Percentiles rank a stretch among this genome's conserved stretches.
These are phyloP conservation scores for Polyergus mexicanus DNA, from an alignment of 1,140 invertebrate genomes.

Conservation along the genomic window DNA sequence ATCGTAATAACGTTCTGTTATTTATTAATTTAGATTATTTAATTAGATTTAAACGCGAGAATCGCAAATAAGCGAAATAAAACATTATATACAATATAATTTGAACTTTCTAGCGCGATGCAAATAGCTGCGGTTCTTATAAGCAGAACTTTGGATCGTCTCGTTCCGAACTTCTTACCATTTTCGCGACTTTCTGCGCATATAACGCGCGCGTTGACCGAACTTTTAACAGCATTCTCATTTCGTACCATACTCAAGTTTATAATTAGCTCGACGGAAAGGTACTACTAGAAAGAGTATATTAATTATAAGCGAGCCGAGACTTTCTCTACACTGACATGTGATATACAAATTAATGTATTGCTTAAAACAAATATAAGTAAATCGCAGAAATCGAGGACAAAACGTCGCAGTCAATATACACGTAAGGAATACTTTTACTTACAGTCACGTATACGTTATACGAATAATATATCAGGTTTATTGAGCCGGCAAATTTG, in stretches of 20 bases:
- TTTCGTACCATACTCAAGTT: slow-evolving; percentile 54
- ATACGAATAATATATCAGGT: not conserved
- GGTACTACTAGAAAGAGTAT: slow-evolving; percentile 17
- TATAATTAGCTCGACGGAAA: slow-evolving; percentile 71
- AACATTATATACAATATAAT: not conserved
- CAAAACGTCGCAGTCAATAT: not conserved
- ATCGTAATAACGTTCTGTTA: not conserved
- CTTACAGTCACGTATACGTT: not conserved
- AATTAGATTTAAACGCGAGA: not conserved
- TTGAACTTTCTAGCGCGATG: slow-evolving; percentile 17
- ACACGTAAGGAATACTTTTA: not conserved
- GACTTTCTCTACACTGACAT: slow-evolving; percentile 39
- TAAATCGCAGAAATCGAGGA: not conserved
- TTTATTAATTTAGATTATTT: not conserved
- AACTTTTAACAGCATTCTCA: slow-evolving; percentile 67
- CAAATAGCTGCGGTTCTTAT: slow-evolving; percentile 45
- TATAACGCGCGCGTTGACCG: slow-evolving; percentile 34
- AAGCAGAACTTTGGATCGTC: slow-evolving; percentile 47
- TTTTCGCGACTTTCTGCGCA: slow-evolving; percentile 44
- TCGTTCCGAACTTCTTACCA: slow-evolving; percentile 48
- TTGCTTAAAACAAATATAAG: slow-evolving; percentile 2
- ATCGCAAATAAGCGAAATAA: not conserved
- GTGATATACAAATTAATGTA: slow-evolving; percentile 3
- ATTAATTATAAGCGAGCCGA: slow-evolving; percentile 66
- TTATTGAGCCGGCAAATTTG: too few relatives aligned